These are phyloP conservation scores for Monopis laevigella DNA, from an alignment of 2,888 invertebrate genomes.

Conservation along the genomic window DNA sequence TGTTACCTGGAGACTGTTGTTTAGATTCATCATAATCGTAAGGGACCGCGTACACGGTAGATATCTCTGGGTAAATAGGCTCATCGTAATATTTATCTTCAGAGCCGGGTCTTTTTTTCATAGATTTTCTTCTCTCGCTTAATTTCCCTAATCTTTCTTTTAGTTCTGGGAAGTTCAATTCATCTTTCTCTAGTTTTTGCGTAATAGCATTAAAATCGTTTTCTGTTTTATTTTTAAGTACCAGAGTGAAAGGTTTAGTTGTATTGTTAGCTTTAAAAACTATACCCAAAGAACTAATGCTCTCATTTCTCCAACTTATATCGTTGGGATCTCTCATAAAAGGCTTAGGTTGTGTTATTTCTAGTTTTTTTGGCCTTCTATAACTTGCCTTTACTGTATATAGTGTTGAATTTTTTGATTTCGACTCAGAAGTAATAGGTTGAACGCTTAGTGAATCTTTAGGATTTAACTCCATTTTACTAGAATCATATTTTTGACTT, in stretches of 20 bases:
- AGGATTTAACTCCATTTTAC: too few relatives aligned
- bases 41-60: too few relatives aligned
- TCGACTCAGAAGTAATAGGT: constrained; percentile 33
- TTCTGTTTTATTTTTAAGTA: constrained; percentile 55
- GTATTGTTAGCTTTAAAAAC: constrained; percentile 56
- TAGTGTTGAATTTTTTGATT: constrained; percentile 28
- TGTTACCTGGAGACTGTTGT: too few relatives aligned
- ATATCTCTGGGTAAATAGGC: neutral
- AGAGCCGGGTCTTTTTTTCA: constrained; percentile 25
- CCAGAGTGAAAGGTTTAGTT: constrained; percentile 52
- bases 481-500: too few relatives aligned
- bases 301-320: constrained; percentile 60
- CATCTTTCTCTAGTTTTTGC: constrained; percentile 33
- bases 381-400: constrained; percentile 46
- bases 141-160: constrained; percentile 50
- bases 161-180: constrained; percentile 35
- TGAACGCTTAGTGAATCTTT: too few relatives aligned
- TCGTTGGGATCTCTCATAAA: constrained; percentile 52
- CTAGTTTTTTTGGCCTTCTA: constrained; percentile 50
- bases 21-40: too few relatives aligned
- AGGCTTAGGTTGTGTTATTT: constrained; percentile 41
- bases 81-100: neutral
- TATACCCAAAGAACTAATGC: constrained; percentile 54
- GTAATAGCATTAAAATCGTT: constrained; percentile 34
- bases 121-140: constrained; percentile 46